phyloP scores from a whole-genome alignment of 2,113 vertebrate genomes.

The Rhinopithecus roxellana region DNA sequence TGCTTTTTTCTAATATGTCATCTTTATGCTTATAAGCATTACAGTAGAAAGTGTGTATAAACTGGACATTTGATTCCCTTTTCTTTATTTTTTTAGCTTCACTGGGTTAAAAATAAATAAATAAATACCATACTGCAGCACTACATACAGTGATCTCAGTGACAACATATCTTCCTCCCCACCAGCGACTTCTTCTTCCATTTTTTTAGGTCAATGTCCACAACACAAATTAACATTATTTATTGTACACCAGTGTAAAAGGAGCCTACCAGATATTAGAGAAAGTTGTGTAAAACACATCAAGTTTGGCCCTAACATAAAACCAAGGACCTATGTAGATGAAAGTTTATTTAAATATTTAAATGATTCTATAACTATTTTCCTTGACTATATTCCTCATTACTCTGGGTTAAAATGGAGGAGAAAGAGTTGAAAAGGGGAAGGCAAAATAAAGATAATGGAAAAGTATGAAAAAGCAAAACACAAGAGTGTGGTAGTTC shows the following conservation, averaged over 20 bases:
- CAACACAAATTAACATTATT: neutral
- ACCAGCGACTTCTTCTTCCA: neutral
- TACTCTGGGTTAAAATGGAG: neutral
- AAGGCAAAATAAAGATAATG: neutral
- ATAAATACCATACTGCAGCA: neutral
- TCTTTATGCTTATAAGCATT: neutral
- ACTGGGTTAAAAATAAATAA: neutral
- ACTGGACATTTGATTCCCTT: neutral
- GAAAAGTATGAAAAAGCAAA: neutral
- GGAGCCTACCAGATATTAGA: neutral
- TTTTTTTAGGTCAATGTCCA: neutral
- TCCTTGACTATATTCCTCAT: neutral
- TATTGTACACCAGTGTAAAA: neutral
- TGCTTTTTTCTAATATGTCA: neutral
- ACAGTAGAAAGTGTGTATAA: neutral
- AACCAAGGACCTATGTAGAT: neutral
- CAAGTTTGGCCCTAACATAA: neutral
- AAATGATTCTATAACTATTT: neutral
- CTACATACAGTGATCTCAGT: neutral
- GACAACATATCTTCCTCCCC: neutral
- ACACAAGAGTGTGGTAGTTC: neutral
- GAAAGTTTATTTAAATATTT: neutral
- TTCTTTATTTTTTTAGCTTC: slow-evolving; percentile 4
- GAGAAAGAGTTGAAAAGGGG: neutral
- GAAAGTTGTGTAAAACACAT: neutral